These are phyloP conservation scores for Cephus rjabovi DNA, from an alignment of 2,888 invertebrate genomes.

Conservation along the genomic window DNA sequence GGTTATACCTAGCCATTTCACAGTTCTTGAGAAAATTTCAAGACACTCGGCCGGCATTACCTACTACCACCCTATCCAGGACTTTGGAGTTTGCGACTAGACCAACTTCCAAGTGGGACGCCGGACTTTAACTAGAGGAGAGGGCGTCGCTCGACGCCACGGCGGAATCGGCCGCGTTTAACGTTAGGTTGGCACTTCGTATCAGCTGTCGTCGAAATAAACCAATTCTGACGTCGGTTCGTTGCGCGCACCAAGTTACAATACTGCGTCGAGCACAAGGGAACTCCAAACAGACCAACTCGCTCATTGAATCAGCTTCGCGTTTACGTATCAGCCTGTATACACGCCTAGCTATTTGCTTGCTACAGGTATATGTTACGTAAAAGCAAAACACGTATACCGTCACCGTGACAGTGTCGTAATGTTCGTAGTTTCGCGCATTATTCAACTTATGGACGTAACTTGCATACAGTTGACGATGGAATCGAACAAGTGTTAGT, in stretches of 20 bases:
- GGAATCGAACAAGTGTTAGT: not conserved
- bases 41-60: not conserved
- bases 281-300: not conserved
- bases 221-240: conserved; percentile 29
- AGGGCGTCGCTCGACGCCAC: not conserved
- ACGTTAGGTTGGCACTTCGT: not conserved
- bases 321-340: not conserved
- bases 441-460: not conserved
- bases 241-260: conserved; percentile 23
- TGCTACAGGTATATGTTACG: not conserved
- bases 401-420: not conserved
- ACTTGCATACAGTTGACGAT: not conserved
- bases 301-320: conserved; percentile 1
- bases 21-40: not conserved
- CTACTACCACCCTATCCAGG: not conserved
- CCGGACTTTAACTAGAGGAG: not conserved
- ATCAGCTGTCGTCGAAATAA: conserved; percentile 37
- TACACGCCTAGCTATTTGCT: not conserved
- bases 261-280: conserved; percentile 12
- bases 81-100: not conserved
- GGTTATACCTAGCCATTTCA: not conserved
- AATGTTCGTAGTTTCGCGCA: not conserved
- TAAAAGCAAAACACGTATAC: not conserved
- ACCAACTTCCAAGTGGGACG: not conserved
- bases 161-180: not conserved